Evolutionary conservation across 53 echinoderm and acorn worm genomes (phyloP), one percentile per base, ranked within the genome.

Genomic region (Paelopatides confundens): DNA sequence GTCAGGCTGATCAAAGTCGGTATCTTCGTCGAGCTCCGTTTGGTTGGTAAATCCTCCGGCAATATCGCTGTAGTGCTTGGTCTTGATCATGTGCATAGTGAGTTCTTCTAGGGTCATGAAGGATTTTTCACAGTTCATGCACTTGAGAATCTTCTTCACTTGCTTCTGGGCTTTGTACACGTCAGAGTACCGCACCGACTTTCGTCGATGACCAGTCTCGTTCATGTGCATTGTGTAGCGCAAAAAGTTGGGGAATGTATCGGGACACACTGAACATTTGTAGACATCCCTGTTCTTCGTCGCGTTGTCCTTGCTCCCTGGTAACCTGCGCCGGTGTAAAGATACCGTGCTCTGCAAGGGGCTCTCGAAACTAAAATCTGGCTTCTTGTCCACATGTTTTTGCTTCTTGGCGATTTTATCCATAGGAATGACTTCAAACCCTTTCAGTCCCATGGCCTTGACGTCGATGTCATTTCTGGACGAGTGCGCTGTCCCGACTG

Each of bases 21-120:
- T 82, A 39, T 93, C 93, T 33, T 93, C 93, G 39, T 87, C 71
- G 31, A 39, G 62, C 26, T 85, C 90, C 28, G 65, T 54, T 62
- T 85, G 69, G 85, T 70, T 76, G 71, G 85, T 70, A 63, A 85
- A 74, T 39, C 78, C 86, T 8, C 94, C 93, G 35, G 93, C 91
- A 52, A 96, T 93, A 36, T 95, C 89, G 66, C 93, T 96, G 86
- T 94, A 96, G 58, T 96, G 96, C 76, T 96, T 94, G 27, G 94
- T 96, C 51, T 92, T 89, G 58, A 96, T 92, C 96, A 96, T 96
- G 74, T 96, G 96, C 93, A 96, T 94, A 40, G 96, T 96, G 62
- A 96, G 86, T 40, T 96, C 96, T 58, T 96, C 93, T 5, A 96
- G 90, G 26, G 91, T 96, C 48, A 91, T 82, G 68, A 96, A 96